These are phyloP conservation scores for Andricus grossulariae DNA, from an alignment of 1,140 invertebrate genomes.

Conservation along the genomic window DNA sequence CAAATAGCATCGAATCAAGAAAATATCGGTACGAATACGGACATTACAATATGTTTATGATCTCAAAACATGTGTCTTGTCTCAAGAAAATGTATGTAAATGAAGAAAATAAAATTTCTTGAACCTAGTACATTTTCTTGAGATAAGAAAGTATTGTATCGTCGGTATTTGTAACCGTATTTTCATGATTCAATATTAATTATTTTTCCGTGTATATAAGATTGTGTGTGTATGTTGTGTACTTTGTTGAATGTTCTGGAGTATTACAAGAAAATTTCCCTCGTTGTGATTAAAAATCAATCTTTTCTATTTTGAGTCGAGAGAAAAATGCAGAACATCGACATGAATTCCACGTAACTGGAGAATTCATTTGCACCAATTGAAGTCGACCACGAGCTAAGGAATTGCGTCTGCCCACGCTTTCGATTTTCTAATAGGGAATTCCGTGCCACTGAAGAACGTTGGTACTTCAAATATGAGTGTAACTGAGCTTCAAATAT, in stretches of 20 bases:
- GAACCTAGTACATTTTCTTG: too few relatives aligned
- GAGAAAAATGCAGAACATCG: not conserved
- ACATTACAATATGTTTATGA: too few relatives aligned
- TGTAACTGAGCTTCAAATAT: not conserved
- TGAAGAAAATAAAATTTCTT: too few relatives aligned
- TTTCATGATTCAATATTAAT: too few relatives aligned
- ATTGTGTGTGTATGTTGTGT: not conserved
- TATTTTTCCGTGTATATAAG: too few relatives aligned
- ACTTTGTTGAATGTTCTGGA: not conserved
- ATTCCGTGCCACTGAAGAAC: not conserved
- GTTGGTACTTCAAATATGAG: not conserved
- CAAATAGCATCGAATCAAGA: too few relatives aligned
- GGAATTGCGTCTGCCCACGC: not conserved
- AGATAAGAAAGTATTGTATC: too few relatives aligned
- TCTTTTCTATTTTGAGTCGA: not conserved
- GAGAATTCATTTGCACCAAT: not conserved
- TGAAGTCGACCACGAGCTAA: slow-evolving; percentile 3
- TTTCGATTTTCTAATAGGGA: not conserved
- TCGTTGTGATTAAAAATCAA: too few relatives aligned
- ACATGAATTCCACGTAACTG: slow-evolving; percentile 21
- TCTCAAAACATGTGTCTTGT: too few relatives aligned
- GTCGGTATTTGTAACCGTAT: too few relatives aligned
- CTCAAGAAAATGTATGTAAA: too few relatives aligned
- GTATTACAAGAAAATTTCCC: not conserved
- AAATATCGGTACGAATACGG: too few relatives aligned